These are phyloP conservation scores for Polydrusus cervinus DNA, from an alignment of 2,888 invertebrate species.

Conservation along the genomic window DNA sequence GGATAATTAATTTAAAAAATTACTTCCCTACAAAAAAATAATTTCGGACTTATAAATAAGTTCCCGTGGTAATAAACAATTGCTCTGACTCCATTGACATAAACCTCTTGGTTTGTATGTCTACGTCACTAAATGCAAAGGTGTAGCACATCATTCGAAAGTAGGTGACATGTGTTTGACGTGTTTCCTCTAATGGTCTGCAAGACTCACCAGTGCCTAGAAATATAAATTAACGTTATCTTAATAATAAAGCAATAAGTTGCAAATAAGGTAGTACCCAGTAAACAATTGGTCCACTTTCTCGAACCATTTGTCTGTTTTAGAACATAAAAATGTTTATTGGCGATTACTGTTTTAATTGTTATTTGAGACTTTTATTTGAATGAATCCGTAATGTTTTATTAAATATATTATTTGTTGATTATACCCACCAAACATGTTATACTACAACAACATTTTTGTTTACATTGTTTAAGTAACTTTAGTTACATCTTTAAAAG, in stretches of 20 bases:
- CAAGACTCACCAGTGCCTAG: not conserved
- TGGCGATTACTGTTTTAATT: not conserved
- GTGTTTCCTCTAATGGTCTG: not conserved
- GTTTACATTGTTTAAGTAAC: no score
- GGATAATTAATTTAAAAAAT: no score
- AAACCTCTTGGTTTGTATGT: no score
- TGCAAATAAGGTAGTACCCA: not conserved
- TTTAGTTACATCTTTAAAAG: no score
- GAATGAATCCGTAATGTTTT: not conserved
- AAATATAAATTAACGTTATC: not conserved
- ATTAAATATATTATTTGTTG: no score
- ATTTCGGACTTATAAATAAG: no score
- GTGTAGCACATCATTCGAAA: not conserved
- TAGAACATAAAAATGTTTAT: not conserved
- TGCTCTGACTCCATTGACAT: no score
- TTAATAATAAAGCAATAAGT: not conserved
- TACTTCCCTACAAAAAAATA: no score
- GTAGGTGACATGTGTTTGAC: not conserved
- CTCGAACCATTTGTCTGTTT: not conserved
- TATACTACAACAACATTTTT: no score
- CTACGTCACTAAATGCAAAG: no score
- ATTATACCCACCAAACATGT: no score
- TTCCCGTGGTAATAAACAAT: no score
- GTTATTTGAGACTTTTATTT: conserved; percentile 6
- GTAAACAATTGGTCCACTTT: conserved; percentile 4